Evolutionary conservation across 2,888 invertebrate genomes (phyloP).

Genomic region (Tetragonula carbonaria): DNA sequence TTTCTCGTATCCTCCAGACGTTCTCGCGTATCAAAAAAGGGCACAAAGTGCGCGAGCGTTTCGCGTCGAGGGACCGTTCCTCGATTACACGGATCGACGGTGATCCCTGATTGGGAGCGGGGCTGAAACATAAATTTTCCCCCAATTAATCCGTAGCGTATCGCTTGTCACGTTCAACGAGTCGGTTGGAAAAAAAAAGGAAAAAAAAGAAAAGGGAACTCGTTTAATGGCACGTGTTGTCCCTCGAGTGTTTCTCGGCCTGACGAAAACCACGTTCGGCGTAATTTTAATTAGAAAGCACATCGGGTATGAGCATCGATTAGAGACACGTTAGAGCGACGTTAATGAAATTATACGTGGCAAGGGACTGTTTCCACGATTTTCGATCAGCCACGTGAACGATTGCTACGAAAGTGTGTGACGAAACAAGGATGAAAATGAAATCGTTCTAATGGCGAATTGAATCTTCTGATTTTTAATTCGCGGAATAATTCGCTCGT

Average conservation of each 20-base stretch:
- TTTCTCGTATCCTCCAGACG: slow-evolving; percentile 33
- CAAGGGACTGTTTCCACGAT: slow-evolving; percentile 7
- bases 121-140: slow-evolving; percentile 18
- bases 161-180: slow-evolving; percentile 4
- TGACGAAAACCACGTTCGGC: neutral
- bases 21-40: slow-evolving; percentile 28
- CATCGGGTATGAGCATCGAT: neutral
- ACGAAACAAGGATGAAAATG: slow-evolving; percentile 52
- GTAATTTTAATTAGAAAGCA: slow-evolving; percentile 31
- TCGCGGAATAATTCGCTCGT: neutral
- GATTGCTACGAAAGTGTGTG: slow-evolving; percentile 18
- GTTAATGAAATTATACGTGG: slow-evolving; percentile 25
- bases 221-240: neutral
- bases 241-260: neutral
- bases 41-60: slow-evolving; percentile 4
- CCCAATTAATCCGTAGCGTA: slow-evolving; percentile 2
- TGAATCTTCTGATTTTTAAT: slow-evolving; percentile 17
- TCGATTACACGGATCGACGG: slow-evolving; percentile 57
- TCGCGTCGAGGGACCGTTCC: slow-evolving; percentile 31
- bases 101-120: slow-evolving; percentile 38
- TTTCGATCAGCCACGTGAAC: slow-evolving; percentile 2
- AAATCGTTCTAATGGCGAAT: slow-evolving; percentile 47
- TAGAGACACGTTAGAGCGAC: slow-evolving; percentile 19
- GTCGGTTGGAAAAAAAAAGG: neutral
- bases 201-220: neutral